Percentiles rank a stretch among this genome's conserved stretches.
phyloP scores from a whole-genome alignment of 2,888 invertebrate genomes.

The Drosophila paranaensis region DNA sequence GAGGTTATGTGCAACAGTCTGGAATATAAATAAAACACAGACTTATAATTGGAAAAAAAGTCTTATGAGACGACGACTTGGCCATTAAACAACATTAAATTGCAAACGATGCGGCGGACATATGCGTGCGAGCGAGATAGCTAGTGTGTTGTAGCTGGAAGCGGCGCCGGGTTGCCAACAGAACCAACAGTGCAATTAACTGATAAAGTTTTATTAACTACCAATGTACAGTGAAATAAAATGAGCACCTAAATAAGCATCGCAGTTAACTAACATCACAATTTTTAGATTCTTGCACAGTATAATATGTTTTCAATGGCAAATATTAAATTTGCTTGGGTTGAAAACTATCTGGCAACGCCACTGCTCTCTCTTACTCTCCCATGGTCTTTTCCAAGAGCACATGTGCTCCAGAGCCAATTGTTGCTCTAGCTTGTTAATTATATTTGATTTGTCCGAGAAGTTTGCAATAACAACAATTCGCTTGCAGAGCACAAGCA shows the following conservation, averaged over 20 bases:
- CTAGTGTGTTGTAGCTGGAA: slow-evolving; percentile 45
- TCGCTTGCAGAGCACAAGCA: slow-evolving; percentile 38
- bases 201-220: not conserved
- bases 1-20: slow-evolving; percentile 63
- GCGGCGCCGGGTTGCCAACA: slow-evolving; percentile 36
- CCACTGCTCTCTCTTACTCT: slow-evolving; percentile 54
- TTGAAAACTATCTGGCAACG: slow-evolving; percentile 53
- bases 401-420: slow-evolving; percentile 66
- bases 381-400: slow-evolving; percentile 53
- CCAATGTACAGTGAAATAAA: not conserved
- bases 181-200: not conserved
- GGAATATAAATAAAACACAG: slow-evolving; percentile 80
- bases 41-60: slow-evolving; percentile 75
- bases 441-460: slow-evolving; percentile 24
- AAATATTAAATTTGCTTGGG: not conserved
- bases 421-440: slow-evolving; percentile 65
- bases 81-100: slow-evolving; percentile 41
- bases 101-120: slow-evolving; percentile 8
- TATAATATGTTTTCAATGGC: not conserved
- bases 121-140: slow-evolving; percentile 46
- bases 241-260: not conserved
- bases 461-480: slow-evolving; percentile 35
- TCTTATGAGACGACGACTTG: slow-evolving; percentile 56
- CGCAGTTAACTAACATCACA: not conserved
- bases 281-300: no score